Evolutionary conservation across 2,113 vertebrate genomes (phyloP).

Genomic region (Amazona guildingii): DNA sequence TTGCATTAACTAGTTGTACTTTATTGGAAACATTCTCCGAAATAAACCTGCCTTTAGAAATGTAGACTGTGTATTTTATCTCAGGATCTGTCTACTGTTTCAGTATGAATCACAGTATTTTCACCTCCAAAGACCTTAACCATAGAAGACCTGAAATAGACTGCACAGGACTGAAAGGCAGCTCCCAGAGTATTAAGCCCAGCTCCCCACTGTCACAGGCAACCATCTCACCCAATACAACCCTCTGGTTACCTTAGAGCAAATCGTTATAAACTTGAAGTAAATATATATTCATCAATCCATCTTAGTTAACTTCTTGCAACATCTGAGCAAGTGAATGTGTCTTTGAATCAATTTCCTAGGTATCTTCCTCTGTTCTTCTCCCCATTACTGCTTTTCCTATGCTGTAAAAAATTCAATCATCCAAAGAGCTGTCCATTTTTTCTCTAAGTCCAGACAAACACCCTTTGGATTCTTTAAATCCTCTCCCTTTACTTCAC

Average conservation of each 20-base stretch:
- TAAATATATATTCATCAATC: not conserved
- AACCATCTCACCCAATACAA: not conserved
- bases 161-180: not conserved
- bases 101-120: not conserved
- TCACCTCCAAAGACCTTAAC: not conserved
- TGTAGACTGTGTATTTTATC: not conserved
- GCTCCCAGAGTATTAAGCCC: not conserved
- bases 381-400: not conserved
- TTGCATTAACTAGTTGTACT: not conserved
- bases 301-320: not conserved
- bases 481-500: not conserved
- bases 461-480: not conserved
- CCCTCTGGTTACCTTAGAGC: not conserved
- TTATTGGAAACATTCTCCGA: not conserved
- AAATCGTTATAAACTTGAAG: not conserved
- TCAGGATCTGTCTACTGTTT: not conserved
- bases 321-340: not conserved
- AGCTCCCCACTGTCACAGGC: not conserved
- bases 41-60: not conserved
- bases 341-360: not conserved
- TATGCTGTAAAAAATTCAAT: not conserved
- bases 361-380: not conserved
- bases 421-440: not conserved
- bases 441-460: not conserved
- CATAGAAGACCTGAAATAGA: not conserved